These are phyloP conservation scores for Nemopilema nomurai DNA, from an alignment of 30 jellyfish, hydroid and myxozoan genomes.

Conservation along the genomic window DNA sequence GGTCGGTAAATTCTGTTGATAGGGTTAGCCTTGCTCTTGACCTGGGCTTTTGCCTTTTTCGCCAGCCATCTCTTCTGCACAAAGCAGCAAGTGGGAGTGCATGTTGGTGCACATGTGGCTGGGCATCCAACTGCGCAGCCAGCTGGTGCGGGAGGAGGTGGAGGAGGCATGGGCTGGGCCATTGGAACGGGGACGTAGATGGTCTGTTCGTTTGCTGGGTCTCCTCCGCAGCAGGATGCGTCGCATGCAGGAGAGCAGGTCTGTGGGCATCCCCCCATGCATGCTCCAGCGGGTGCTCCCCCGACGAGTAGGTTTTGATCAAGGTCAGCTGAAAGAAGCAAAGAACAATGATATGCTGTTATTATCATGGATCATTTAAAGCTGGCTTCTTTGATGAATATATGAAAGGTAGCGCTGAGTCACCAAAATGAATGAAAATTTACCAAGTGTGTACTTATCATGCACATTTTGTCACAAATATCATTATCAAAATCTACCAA, in stretches of 20 bases:
- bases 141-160: slow-evolving; percentile 80
- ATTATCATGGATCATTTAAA: no score
- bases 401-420: background rate
- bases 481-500: no score
- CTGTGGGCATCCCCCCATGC: slow-evolving; percentile 79
- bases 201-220: slow-evolving; percentile 54
- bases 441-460: no score
- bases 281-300: slow-evolving; percentile 71
- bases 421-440: no score
- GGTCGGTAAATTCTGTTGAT: slow-evolving; percentile 27
- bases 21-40: slow-evolving; percentile 9
- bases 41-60: slow-evolving; percentile 65
- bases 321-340: slow-evolving; percentile 67
- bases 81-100: slow-evolving; percentile 94
- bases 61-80: slow-evolving; percentile 93
- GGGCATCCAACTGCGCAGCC: slow-evolving; percentile 95
- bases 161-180: slow-evolving; percentile 92
- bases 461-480: no score
- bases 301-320: slow-evolving; percentile 88
- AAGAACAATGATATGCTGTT: background rate
- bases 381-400: background rate
- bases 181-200: slow-evolving; percentile 71
- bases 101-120: slow-evolving; percentile 92
- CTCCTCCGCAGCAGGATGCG: slow-evolving; percentile 85
- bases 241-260: slow-evolving; percentile 93